Conservation (phyloP, 2,888 invertebrate species). For the Eupelmus urozonus region DNA sequence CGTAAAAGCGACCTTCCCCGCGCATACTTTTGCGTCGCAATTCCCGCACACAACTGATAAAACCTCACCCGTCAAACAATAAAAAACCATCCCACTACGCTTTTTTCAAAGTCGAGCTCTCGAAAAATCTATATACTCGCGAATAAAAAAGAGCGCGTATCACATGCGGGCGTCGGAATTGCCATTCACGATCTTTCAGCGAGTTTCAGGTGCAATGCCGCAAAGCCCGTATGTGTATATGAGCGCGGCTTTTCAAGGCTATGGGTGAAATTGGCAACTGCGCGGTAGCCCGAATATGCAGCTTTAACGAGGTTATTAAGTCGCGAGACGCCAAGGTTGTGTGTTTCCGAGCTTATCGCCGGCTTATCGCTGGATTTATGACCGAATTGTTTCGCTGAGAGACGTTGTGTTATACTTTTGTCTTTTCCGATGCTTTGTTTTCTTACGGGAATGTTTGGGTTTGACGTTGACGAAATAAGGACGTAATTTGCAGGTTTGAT, state of each 20-base stretch:
- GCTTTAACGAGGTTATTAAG: slow-evolving; percentile 27
- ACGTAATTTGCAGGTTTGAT: no score
- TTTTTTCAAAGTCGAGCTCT: not conserved
- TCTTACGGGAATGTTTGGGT: no score
- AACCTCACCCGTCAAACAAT: not conserved
- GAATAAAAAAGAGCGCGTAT: not conserved
- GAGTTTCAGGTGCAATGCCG: slow-evolving; percentile 65
- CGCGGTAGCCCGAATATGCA: not conserved
- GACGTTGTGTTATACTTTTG: not conserved
- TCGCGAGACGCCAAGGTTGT: not conserved
- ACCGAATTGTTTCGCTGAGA: not conserved
- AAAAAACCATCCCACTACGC: not conserved
- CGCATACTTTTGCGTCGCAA: slow-evolving; percentile 15
- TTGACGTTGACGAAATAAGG: no score
- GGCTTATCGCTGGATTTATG: slow-evolving; percentile 1
- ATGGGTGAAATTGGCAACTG: slow-evolving; percentile 11
- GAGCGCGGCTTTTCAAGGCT: slow-evolving; percentile 52
- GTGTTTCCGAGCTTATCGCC: not conserved
- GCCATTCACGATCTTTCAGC: slow-evolving; percentile 67
- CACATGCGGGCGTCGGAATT: slow-evolving; percentile 68
- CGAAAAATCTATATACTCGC: no score
- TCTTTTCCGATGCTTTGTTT: not conserved
- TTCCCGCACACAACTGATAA: not conserved
- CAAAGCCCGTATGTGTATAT: slow-evolving; percentile 62
- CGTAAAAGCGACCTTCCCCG: slow-evolving; percentile 17